Base-by-base conservation (phyloP, 2,113 vertebrate species). In the Bujurquina vittata region DNA sequence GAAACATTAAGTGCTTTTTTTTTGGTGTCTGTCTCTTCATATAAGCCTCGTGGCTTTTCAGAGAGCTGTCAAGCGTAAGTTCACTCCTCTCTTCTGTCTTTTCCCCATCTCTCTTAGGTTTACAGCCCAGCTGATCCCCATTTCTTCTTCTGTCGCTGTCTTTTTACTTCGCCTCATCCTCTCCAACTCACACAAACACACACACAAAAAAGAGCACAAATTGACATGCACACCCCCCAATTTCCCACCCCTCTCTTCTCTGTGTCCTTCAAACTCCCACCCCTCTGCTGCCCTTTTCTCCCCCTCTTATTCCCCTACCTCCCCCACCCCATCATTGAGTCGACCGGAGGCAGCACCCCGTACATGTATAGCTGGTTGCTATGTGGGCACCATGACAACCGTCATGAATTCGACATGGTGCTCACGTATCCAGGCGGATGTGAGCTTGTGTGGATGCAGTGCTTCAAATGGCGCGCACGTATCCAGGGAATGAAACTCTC, bases 361-460 rank as follows among this genome's bases (percentile, higher is more conserved):
- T 88, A 89, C 94, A 94, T 89, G 93, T 94, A 84, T 91, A 92
- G 89, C 81, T 29, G 58, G 91, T 95, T 94, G 94, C 95, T 95
- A 94, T 94, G 94, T 92, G 91, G 93, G 92, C 81, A 78, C 94
- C 93, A 95, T 95, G 94, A 93, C 94, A 95, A 95, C 95, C 91
- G 85, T 92, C 91, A 93, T 90, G 91, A 92, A 94, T 93, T 94
- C 89, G 88, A 90, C 92, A 94, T 94, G 93, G 91, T 59, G 77
- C 91, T 94, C 94, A 93, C 94, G 88, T 92, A 94, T 86, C 86
- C 88, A 93, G 92, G 91, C 88, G 95, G 90, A 94, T 92, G 91
- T 90, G 90, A 93, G 83, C 55, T 60, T 89, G 87, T 90, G 90
- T 85, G 87, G 93, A 93, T 88, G 87, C 85, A 69, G 77, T 52